Percentiles rank a stretch among this genome's conserved stretches.
Conservation (phyloP, 2,888 invertebrate genomes). For the Cosmopolites sordidus region DNA sequence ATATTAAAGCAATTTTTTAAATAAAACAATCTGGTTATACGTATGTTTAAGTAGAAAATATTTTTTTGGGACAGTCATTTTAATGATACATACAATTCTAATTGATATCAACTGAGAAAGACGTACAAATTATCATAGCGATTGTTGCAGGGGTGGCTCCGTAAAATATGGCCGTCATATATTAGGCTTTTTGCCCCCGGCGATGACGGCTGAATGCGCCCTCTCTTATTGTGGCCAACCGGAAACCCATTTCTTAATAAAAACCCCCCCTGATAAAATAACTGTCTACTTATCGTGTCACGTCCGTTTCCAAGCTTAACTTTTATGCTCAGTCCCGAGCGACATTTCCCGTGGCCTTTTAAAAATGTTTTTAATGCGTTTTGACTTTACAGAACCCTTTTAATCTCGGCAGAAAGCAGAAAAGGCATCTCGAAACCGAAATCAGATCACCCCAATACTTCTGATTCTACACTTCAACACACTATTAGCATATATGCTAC, state of each 20-base stretch:
- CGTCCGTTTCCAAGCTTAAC: conserved; percentile 24
- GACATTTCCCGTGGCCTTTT: conserved; percentile 20
- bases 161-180: conserved; percentile 25
- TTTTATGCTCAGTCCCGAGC: conserved; percentile 14
- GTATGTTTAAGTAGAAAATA: too few species aligned
- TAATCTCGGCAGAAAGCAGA: conserved; percentile 8
- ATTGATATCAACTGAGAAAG: conserved; percentile 15
- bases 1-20: too few species aligned
- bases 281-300: conserved; percentile 30
- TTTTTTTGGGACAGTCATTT: too few species aligned
- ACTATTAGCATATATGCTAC: too few species aligned
- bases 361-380: conserved; percentile 15
- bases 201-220: conserved; percentile 28
- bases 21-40: too few species aligned
- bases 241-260: conserved; percentile 33
- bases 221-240: conserved; percentile 31
- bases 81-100: too few species aligned
- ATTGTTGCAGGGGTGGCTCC: conserved; percentile 24
- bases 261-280: conserved; percentile 27
- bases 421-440: not conserved
- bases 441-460: too few species aligned
- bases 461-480: too few species aligned
- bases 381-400: conserved; percentile 17
- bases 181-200: conserved; percentile 26
- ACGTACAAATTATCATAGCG: conserved; percentile 25